These are phyloP conservation scores for Erythrolamprus reginae DNA, from an alignment of 2,113 vertebrate genomes.

Conservation along the genomic window DNA sequence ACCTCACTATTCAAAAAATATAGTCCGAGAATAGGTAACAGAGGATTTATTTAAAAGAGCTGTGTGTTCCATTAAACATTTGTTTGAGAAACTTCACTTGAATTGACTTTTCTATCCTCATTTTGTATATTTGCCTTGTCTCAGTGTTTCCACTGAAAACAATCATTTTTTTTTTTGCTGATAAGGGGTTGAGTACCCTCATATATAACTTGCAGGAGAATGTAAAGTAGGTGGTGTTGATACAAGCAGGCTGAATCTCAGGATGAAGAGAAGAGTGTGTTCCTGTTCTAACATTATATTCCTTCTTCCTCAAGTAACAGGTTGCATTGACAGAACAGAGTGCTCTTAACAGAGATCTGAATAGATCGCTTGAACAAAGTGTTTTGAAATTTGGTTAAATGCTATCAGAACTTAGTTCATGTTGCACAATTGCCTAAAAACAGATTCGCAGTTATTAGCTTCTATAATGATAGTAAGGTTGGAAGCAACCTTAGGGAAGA, in stretches of 20 bases:
- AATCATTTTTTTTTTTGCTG: neutral
- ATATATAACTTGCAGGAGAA: neutral
- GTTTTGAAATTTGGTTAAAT: neutral
- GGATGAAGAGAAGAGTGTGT: neutral
- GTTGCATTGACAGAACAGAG: neutral
- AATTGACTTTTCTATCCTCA: neutral
- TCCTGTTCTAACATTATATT: neutral
- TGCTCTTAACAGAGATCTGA: neutral
- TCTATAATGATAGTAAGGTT: neutral
- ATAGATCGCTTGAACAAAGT: neutral
- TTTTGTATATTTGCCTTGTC: neutral
- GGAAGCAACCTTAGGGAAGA: neutral
- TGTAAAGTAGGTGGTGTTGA: neutral
- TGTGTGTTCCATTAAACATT: neutral
- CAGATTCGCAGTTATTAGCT: neutral
- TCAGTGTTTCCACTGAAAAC: neutral
- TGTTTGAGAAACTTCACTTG: neutral
- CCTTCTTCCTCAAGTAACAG: neutral
- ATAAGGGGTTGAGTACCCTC: neutral
- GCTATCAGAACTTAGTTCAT: neutral
- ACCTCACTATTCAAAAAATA: slow-evolving; percentile 13
- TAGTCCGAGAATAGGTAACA: neutral
- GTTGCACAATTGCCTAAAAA: neutral
- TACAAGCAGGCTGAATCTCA: neutral
- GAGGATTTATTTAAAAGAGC: neutral